Evolutionary conservation across 2,113 vertebrate species (phyloP).

Genomic region (Passer montanus): DNA sequence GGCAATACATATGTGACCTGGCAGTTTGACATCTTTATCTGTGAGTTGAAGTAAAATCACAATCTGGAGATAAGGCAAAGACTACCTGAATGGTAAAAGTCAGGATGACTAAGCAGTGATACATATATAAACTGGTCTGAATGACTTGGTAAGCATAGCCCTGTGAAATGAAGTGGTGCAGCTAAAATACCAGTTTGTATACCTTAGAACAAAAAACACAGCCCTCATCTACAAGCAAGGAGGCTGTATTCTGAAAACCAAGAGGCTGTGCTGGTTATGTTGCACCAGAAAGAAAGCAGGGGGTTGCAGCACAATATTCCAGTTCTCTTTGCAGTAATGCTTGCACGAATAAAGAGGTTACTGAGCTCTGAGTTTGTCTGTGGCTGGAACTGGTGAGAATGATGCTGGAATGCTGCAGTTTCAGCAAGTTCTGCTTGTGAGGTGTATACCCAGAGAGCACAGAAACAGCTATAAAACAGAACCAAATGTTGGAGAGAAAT

Average conservation of each 20-base stretch:
- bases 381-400: not conserved
- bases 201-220: not conserved
- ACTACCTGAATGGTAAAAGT: not conserved
- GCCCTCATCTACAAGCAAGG: not conserved
- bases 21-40: not conserved
- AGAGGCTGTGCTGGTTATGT: not conserved
- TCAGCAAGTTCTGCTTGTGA: conserved; percentile 5
- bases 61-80: not conserved
- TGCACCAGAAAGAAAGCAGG: not conserved
- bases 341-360: not conserved
- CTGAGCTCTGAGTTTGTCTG: not conserved
- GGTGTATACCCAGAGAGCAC: not conserved
- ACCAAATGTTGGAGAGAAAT: not conserved
- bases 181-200: not conserved
- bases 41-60: not conserved
- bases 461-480: not conserved
- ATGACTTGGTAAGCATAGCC: not conserved
- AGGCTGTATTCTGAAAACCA: not conserved
- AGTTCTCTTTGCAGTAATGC: not conserved
- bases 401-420: not conserved
- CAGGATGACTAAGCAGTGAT: not conserved
- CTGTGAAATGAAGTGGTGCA: not conserved
- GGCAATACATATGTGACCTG: not conserved
- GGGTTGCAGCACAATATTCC: not conserved
- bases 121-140: not conserved